Evolutionary conservation across 2,113 vertebrate genomes (phyloP).

Genomic region (Dromaius novaehollandiae): DNA sequence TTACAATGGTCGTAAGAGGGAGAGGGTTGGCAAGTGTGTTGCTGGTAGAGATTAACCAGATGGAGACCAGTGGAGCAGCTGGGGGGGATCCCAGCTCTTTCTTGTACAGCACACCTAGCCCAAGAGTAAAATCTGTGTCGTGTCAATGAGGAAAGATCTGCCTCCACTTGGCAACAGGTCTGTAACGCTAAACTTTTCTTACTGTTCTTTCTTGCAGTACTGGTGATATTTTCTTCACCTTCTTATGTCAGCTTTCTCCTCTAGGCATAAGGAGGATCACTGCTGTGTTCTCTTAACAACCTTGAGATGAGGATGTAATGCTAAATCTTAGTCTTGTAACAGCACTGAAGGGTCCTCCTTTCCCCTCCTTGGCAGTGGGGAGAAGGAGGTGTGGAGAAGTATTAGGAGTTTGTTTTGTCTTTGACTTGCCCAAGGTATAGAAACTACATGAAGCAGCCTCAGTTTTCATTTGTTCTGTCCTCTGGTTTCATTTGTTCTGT

Average conservation of each 20-base stretch:
- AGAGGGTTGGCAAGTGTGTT: conserved; percentile 38
- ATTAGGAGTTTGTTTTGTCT: background rate
- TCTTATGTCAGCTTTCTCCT: background rate
- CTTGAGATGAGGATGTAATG: background rate
- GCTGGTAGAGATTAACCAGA: conserved; percentile 59
- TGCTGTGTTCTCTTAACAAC: background rate
- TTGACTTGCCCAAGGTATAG: background rate
- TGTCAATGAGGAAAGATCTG: conserved; percentile 42
- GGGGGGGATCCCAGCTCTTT: conserved; percentile 38
- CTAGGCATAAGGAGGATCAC: background rate
- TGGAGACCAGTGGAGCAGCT: conserved; percentile 38
- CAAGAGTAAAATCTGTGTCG: conserved; percentile 51
- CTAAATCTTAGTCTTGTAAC: background rate
- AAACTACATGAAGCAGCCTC: background rate
- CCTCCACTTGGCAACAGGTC: conserved; percentile 43
- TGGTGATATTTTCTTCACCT: conserved; percentile 25
- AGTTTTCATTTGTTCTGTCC: background rate
- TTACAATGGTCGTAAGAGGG: background rate
- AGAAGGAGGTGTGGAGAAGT: background rate
- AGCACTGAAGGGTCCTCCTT: background rate
- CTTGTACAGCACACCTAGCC: conserved; percentile 44
- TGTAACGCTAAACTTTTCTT: background rate
- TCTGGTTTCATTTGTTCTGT: conserved; percentile 21
- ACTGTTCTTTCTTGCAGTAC: conserved; percentile 18
- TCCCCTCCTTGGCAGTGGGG: background rate